Base-by-base conservation (phyloP, 2,113 vertebrate species). In the Dolichallabes microphthalmus region DNA sequence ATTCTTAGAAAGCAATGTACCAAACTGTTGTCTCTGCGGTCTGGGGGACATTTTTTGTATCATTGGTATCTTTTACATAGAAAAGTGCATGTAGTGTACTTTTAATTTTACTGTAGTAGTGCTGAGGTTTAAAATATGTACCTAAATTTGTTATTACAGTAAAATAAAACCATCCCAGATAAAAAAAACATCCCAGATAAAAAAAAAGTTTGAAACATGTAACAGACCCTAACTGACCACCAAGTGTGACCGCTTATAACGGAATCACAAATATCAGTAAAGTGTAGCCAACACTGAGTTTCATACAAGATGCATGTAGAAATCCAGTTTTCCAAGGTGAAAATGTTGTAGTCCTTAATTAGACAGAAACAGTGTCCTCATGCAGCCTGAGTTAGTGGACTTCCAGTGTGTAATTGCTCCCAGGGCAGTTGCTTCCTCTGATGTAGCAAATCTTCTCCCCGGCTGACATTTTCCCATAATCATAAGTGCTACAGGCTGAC, bases 381-480 rank as follows among this genome's bases (percentile, higher is more conserved):
- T 64, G 32, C 75, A 82, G 84, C 45, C 83, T 55, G 53, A 39
- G 19, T 74, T 82, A 58, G 83, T 50, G 57, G 80, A 83, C 68
- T 86, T 86, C 32, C 75, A 17, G 4, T 83, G 55, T 84, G 66
- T 86, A 87, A 90, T 90, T 89, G 87, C 87, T 87, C 85, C 85
- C 80, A 35, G 50, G 52, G 64, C 45, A 76, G 80, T 86, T 84
- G 87, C 77, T 25, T 86, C 92, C 89, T 92, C 94, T 92, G 95
- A 92, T 85, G 91, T 91, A 53, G 88, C 91, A 92, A 92, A 92
- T 93, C 52, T 87, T 87, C 83, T 94, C 94, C 91, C 80, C 90
- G 93, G 80, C 30, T 96, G 96, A 96, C 95, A 96, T 97, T 97
- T 58, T 97, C 93, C 94, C 93, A 95, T 95, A 96, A 95, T 90